Base-by-base conservation (phyloP, 2,888 invertebrate species). In the Cheilosia vulpina region DNA sequence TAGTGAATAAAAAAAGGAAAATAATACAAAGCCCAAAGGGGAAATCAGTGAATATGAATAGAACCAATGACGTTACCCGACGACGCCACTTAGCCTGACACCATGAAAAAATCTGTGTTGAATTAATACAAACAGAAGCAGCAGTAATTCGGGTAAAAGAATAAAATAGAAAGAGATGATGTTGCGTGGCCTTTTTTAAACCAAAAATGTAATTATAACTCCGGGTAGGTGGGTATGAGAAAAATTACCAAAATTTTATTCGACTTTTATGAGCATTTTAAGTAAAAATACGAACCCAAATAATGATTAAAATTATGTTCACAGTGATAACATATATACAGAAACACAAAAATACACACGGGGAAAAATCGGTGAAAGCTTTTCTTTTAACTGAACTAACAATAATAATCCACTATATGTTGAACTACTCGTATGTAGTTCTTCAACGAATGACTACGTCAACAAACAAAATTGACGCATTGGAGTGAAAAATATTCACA, bases 21-120 rank as follows among this genome's bases (percentile, higher is more conserved):
- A 60, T 62, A 66, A 41, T 34, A 27, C 27, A n/a, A 24, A 66
- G 50, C 76, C 76, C 57, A 58, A 27, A 38, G 55, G 76, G 66
- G 17, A 76, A 52, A 65, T 65, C n/a, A 52, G 72, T 53, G 52
- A 53, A 45, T 57, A 34, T 34, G 57, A 55, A 55, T 53, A 55
- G 57, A 73, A 73, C 43, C 31, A 17, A 34, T 19, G 34, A 19
- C 47, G 43, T 45, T 55, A 63, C 55, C 47, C 53, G 45, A 63
- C 53, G 52, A 62, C 17, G 52, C 62, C 45, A 62, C 47, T 65
- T 75, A 58, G 57, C 50, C 47, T 34, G 31, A 58, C 58, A 58
- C 66, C 76, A 66, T 50, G 58, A 76, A 58, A 76, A 66, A 66
- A 58, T 76, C 58, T 66, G 66, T 76, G 66, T 52, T 76, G 45